Evolutionary conservation across 1,140 invertebrate genomes (phyloP).

Genomic region (Macrotrachela quadricornifera): DNA sequence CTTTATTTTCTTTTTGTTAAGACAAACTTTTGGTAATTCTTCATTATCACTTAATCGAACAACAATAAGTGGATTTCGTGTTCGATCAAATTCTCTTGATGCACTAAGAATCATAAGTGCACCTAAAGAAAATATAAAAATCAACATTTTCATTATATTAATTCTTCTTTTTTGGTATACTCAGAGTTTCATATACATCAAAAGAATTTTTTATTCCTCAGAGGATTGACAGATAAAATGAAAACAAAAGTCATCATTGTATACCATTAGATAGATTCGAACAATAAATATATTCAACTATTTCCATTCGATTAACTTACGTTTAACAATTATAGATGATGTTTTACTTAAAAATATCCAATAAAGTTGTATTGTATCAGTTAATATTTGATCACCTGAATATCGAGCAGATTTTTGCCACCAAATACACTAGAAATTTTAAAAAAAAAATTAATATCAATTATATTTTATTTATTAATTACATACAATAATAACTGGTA

Average conservation of each 20-base stretch:
- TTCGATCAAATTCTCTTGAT: slow-evolving; percentile 80
- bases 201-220: no score
- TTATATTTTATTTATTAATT: background rate
- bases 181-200: no score
- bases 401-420: slow-evolving; percentile 95
- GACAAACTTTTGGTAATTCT: slow-evolving; percentile 64
- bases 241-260: no score
- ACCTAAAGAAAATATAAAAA: slow-evolving; percentile 29
- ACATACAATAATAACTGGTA: slow-evolving; percentile 59
- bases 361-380: slow-evolving; percentile 85
- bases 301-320: no score
- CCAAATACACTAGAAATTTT: slow-evolving; percentile 54
- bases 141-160: no score
- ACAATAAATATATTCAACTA: no score
- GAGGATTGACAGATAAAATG: no score
- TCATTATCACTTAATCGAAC: slow-evolving; percentile 78
- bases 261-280: no score
- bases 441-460: slow-evolving; percentile 1
- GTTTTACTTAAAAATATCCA: slow-evolving; percentile 86
- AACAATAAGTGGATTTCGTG: slow-evolving; percentile 75
- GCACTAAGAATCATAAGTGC: slow-evolving; percentile 85
- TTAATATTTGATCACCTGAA: slow-evolving; percentile 74
- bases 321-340: slow-evolving; percentile 48
- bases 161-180: no score
- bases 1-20: background rate